Percentiles rank a stretch among this genome's conserved stretches.
Conservation (phyloP, 2,113 vertebrate species). For the Alethe castanea region DNA sequence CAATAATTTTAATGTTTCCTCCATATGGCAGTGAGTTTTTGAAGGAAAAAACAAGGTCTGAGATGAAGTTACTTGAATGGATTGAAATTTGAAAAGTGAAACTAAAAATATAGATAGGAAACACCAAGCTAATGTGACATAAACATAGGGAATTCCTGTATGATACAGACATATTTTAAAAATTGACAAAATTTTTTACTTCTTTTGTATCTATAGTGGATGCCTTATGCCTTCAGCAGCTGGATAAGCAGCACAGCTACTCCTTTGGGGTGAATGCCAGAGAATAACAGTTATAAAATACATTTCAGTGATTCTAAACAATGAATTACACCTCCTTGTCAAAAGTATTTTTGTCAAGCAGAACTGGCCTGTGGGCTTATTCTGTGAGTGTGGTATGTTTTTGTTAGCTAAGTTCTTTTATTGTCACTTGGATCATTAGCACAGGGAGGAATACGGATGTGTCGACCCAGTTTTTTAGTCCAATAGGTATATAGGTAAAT, state of each 20-base stretch:
- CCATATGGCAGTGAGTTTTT: slow-evolving; percentile 53
- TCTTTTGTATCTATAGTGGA: not conserved
- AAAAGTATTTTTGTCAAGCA: not conserved
- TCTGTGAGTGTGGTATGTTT: not conserved
- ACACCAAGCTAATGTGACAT: not conserved
- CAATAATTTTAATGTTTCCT: slow-evolving; percentile 65
- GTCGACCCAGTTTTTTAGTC: not conserved
- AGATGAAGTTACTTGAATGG: not conserved
- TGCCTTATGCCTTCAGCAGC: not conserved
- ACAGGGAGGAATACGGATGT: not conserved
- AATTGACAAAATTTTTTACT: not conserved
- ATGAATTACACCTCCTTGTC: not conserved
- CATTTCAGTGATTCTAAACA: not conserved
- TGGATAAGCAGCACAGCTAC: not conserved
- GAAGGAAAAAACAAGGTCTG: slow-evolving; percentile 20
- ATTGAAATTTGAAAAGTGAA: slow-evolving; percentile 35
- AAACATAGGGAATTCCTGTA: not conserved
- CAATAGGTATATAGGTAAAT: not conserved
- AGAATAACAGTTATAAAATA: not conserved
- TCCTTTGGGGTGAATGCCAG: not conserved
- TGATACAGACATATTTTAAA: not conserved
- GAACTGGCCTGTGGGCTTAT: not conserved
- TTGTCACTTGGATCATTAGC: not conserved
- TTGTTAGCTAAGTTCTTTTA: not conserved
- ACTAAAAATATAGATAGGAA: not conserved